Percentiles rank a stretch among this genome's conserved stretches.
Evolutionary conservation across 2,113 vertebrate species (phyloP).

Genomic region (Anolis sagrei): DNA sequence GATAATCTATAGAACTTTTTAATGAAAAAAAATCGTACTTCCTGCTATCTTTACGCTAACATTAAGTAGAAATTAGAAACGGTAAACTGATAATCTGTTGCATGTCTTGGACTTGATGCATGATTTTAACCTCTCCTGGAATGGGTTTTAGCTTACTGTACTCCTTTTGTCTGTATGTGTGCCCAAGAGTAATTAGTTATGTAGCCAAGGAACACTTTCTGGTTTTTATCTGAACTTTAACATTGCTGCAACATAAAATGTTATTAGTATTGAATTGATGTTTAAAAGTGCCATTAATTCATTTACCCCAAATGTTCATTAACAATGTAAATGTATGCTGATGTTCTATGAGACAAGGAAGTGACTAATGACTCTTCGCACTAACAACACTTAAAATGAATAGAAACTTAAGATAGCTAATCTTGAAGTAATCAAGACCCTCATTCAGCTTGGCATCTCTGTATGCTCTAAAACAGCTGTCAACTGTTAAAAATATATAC

Average conservation of each 20-base stretch:
- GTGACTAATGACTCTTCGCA: constrained; percentile 91
- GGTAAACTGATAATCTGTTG: not conserved
- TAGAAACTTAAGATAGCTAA: constrained; percentile 92
- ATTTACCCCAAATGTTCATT: constrained; percentile 95
- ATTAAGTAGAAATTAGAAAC: constrained; percentile 35
- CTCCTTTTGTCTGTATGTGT: constrained; percentile 60
- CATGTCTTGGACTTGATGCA: constrained; percentile 54
- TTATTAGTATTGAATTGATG: constrained; percentile 91
- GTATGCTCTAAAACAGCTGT: constrained; percentile 90
- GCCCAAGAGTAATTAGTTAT: constrained; percentile 81
- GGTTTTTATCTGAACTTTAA: constrained; percentile 80
- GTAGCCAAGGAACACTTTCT: constrained; percentile 77
- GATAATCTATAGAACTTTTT: constrained; percentile 21
- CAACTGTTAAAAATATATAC: constrained; percentile 91
- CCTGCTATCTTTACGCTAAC: not conserved
- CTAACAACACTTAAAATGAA: constrained; percentile 87
- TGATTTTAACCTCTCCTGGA: constrained; percentile 62
- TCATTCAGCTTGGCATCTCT: constrained; percentile 88
- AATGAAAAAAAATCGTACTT: not conserved
- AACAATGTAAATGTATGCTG: constrained; percentile 98
- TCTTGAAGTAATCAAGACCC: constrained; percentile 90
- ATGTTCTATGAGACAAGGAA: constrained; percentile 89
- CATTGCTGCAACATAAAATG: constrained; percentile 85
- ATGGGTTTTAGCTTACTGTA: constrained; percentile 74
- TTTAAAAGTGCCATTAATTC: constrained; percentile 93